Conservation (phyloP, 2,113 vertebrate genomes). For the Eurypyga helias region DNA sequence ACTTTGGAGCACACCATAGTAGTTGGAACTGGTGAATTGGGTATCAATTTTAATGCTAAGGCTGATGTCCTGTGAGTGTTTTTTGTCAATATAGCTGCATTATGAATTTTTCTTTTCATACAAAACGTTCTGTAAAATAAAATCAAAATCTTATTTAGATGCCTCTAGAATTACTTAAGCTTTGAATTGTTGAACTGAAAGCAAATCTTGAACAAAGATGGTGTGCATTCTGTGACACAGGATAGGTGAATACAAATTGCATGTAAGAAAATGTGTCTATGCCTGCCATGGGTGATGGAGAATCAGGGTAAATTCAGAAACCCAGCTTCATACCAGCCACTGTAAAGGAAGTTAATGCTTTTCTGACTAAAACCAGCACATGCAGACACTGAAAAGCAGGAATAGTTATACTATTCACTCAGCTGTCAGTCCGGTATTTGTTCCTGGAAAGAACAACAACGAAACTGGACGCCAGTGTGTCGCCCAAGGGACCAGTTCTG, state of each 20-base stretch:
- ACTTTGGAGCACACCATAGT: not conserved
- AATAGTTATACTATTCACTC: not conserved
- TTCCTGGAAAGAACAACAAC: not conserved
- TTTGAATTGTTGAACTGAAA: not conserved
- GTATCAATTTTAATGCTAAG: not conserved
- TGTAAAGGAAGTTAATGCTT: no score
- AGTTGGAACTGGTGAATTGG: not conserved
- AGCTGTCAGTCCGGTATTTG: not conserved
- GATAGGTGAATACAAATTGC: not conserved
- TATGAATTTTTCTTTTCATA: not conserved
- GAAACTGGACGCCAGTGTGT: not conserved
- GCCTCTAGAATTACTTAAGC: not conserved
- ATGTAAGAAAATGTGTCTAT: not conserved
- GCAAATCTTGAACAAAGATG: not conserved
- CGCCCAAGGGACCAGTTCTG: not conserved
- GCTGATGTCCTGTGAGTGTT: not conserved
- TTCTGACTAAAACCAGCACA: no score
- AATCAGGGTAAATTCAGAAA: no score
- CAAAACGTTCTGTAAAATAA: not conserved
- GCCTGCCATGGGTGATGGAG: no score
- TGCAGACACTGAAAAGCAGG: not conserved
- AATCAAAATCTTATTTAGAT: not conserved
- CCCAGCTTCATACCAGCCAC: no score
- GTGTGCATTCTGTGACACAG: not conserved
- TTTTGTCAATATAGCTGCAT: not conserved